Base-by-base conservation (phyloP, 2,797 vertebrate species). In the Myripristis jacobus region DNA sequence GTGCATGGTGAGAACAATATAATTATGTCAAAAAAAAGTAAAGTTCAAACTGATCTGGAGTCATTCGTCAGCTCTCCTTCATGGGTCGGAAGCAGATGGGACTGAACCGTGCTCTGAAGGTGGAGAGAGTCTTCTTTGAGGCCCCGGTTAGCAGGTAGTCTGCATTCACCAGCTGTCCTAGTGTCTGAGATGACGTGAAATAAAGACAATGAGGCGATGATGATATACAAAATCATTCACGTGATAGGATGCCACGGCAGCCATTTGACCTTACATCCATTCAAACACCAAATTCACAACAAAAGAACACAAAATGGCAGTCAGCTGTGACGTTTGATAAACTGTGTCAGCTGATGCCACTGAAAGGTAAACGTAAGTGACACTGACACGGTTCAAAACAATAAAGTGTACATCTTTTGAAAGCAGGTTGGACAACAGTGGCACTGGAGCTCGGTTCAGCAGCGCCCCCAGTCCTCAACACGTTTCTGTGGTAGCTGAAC, bases 131-230 rank as follows among this genome's bases (percentile, higher is more conserved):
- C 59, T 73, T 75, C 59, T 82, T 87, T 87, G 88, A 89, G 88
- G 86, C 86, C 74, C 72, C 61, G 61, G 75, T 31, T 51, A 51
- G 83, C 83, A 84, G 81, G 81, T 75, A 79, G 81, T 77, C 85
- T 80, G 84, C 80, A 74, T 67, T 75, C 58, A 57, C 75, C 66
- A 77, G 70, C 82, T 76, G 70, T 75, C 65, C 67, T 29, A 15
- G 61, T n/a, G 68, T 79, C 44, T 83, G 50, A 24, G 61, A 63
- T 59, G 46, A 54, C 63, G 52, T 56, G 54, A 77, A 68, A 55
- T 22, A 63, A 43, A 65, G 62, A 59, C 78, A 70, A 73, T 13
- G 77, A 84, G 81, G 74, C 25, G 34, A 50, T 19, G 22, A 52
- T 10, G 56, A 81, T 38, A 34, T 6, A 67, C 47, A 62, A 75